Conservation (phyloP, 2,888 invertebrate species). For the Sylvicola cinctus region DNA sequence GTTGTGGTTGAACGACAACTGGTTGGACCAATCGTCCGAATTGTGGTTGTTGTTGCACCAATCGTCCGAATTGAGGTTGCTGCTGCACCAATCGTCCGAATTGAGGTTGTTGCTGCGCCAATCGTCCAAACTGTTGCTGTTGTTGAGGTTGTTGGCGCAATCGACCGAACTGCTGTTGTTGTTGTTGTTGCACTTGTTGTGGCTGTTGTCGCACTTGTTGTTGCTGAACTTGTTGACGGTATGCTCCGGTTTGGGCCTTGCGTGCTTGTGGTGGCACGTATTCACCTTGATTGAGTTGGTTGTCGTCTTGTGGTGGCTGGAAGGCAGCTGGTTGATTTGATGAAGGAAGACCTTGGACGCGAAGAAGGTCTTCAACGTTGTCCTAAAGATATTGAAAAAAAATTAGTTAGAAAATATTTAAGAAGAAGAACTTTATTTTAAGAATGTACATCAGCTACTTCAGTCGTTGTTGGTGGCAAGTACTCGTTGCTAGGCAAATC, state of each 20-base stretch:
- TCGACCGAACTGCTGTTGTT: constrained; percentile 4
- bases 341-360: constrained; percentile 10
- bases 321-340: constrained; percentile 1
- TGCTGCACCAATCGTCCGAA: constrained; percentile 2
- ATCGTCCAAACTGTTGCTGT: constrained; percentile 2
- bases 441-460: background rate
- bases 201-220: constrained; percentile 1
- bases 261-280: constrained; percentile 4
- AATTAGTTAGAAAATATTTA: background rate
- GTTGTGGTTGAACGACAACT: background rate
- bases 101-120: constrained; percentile 2
- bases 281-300: constrained; percentile 3
- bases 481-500: constrained; percentile 12
- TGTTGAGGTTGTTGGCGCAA: constrained; percentile 4
- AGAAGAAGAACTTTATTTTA: no score
- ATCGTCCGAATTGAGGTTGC: constrained; percentile 1
- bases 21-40: background rate
- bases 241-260: constrained; percentile 2
- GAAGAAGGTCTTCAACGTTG: constrained; percentile 6
- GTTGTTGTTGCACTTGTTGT: constrained; percentile 2
- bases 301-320: background rate
- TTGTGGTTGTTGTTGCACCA: constrained; percentile 1
- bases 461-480: constrained; percentile 11
- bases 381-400: background rate
- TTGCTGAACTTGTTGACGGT: constrained; percentile 3